Conservation (phyloP, 1,140 invertebrate species). For the Meloidogyne chitwoodi region DNA sequence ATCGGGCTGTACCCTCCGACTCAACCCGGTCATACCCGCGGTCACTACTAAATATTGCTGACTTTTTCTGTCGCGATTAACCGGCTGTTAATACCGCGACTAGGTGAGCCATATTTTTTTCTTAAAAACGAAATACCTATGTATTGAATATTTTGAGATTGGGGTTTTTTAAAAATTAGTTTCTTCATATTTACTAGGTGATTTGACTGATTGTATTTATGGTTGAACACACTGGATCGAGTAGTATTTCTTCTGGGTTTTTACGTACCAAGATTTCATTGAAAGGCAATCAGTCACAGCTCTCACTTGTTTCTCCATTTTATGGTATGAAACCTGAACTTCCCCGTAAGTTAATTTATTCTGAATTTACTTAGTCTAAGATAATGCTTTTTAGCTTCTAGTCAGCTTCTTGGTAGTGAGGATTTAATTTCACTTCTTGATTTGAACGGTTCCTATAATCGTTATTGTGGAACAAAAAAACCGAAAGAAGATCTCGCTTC, state of each 20-base stretch:
- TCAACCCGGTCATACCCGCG: no score
- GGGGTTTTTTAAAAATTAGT: no score
- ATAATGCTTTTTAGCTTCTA: constrained; percentile 24
- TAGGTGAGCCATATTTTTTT: no score
- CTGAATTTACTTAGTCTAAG: not conserved
- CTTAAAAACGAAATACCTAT: no score
- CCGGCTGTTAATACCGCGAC: no score
- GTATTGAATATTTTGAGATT: no score
- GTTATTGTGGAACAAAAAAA: constrained; percentile 54
- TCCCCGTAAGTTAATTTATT: constrained; percentile 32
- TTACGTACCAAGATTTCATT: constrained; percentile 26
- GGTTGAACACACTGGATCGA: not conserved
- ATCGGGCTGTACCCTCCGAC: no score
- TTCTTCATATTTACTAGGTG: not conserved
- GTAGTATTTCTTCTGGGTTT: constrained; percentile 20
- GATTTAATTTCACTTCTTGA: constrained; percentile 48
- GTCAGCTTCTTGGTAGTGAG: constrained; percentile 45
- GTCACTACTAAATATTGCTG: no score
- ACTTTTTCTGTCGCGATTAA: no score
- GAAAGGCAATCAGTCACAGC: constrained; percentile 22
- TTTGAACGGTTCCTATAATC: constrained; percentile 40
- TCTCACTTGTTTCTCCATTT: constrained; percentile 32
- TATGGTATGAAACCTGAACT: constrained; percentile 42
- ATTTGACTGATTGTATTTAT: not conserved
- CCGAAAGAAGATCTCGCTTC: constrained; percentile 46